Base-by-base conservation (phyloP, 2,797 vertebrate species). In the Falco cherrug region DNA sequence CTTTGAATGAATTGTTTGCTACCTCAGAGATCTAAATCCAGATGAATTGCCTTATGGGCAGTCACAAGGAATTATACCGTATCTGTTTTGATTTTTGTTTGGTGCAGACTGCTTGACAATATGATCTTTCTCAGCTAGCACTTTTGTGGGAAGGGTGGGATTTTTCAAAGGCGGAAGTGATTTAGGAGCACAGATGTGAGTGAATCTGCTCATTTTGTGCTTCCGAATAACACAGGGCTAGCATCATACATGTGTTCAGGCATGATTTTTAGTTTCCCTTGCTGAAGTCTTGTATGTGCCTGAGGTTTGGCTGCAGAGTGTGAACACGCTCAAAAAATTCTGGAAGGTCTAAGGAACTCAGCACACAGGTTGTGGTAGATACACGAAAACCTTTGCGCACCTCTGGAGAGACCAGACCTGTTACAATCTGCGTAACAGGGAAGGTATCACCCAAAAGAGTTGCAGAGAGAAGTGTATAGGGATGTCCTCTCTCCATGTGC, bases 401-500 rank as follows among this genome's bases (percentile, higher is more conserved):
- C n/a, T 86, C 51, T 73, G 67, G 39, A 53, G 25, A 69, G 19
- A 79, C 5, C 5, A 45, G 25, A 26, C 79, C 22, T 56, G 29
- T 41, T 76, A 20, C 21, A 79, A 29, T 22, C 19, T 4, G 2
- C 0, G 3, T 47, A 60, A 33, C 10, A 59, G 33, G 10, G 11
- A 69, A 14, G 8, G 9, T 57, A 20, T 45, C 33, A 25, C 29
- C 35, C 37, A 61, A 29, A 87, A 73, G 12, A 17, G 13, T 3
- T 16, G 17, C 29, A 48, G 31, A 75, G 15, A 64, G 19, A 77
- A 43, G 9, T 9, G 24, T 12, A 24, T 10, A 29, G 28, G 22
- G 10, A 59, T 13, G 10, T 26, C 0, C 1, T 84, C 4, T 45
- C 47, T 47, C 9, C 15, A 4, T 13, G 11, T 9, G 35, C 20